Base-by-base conservation (phyloP, 2,888 invertebrate genomes). In the Petrophora chlorosata region DNA sequence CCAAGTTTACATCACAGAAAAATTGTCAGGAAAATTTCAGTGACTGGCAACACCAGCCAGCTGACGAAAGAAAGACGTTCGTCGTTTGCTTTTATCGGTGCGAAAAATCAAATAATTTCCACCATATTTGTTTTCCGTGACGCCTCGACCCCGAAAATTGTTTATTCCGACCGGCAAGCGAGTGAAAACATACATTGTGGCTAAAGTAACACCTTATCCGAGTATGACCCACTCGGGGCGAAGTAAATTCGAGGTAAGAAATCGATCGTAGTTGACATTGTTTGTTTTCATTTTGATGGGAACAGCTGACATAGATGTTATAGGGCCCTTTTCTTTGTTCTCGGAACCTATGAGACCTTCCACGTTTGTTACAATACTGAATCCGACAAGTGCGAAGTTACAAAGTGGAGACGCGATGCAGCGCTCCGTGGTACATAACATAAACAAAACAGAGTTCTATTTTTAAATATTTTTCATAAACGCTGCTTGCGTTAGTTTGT, bases 221-320 rank as follows among this genome's bases (percentile, higher is more conserved):
- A 87, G 71, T 71, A 93, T 93, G 93, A 91, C 90, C 82, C 92
- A 92, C 88, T 92, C 92, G 76, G 92, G 91, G 70, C 91, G 92
- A 87, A 92, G 91, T 82, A 92, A 92, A 85, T 92, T 92, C 78
- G 93, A 93, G 91, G 93, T 93, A 76, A 81, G 91, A 32, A 63
- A 76, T 74, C 70, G 65, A 79, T 74, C 62, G 53, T 29, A 39
- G 58, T 60, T n/a, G 2, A 35, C 65, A 73, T 73, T 83, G 81
- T 84, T 84, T 88, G 83, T 89, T 87, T 84, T 85, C 76, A 65
- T 81, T 85, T 82, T 84, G 86, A 84, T 83, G 92, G 49, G 91
- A 92, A 92, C 93, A 93, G 92, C 92, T 93, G 93, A 92, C 90
- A 82, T 81, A 70, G 67, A 64, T 46, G 44, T 32, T 56, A 36